Percentiles rank a stretch among this genome's conserved stretches.
Conservation (phyloP, 1,140 invertebrate species). For the Drosophila kohkoa region DNA sequence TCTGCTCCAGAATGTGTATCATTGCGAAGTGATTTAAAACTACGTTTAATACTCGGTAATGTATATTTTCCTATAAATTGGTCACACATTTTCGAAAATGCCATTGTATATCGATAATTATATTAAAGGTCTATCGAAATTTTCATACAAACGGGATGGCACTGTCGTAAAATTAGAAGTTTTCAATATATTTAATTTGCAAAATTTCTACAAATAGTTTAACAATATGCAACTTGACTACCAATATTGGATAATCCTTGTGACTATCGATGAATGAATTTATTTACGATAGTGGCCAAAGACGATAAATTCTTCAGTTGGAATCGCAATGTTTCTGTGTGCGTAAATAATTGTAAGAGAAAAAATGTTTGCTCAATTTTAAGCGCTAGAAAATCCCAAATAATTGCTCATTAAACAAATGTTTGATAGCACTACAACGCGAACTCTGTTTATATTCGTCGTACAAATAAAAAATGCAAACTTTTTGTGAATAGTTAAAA, state of each 20-base stretch:
- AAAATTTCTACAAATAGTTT: background rate
- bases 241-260: background rate
- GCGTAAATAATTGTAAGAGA: constrained; percentile 18
- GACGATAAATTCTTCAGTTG: constrained; percentile 15
- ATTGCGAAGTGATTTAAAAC: too few relatives aligned
- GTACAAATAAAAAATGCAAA: background rate
- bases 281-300: constrained; percentile 1
- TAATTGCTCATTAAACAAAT: background rate
- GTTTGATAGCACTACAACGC: background rate
- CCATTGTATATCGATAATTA: background rate
- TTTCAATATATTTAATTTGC: too few relatives aligned
- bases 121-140: background rate
- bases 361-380: constrained; percentile 17
- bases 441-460: background rate
- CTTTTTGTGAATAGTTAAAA: background rate
- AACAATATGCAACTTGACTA: background rate
- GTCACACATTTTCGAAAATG: too few relatives aligned
- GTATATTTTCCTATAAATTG: too few relatives aligned
- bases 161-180: background rate
- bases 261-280: constrained; percentile 10
- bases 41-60: too few relatives aligned
- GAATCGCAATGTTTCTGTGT: constrained; percentile 20
- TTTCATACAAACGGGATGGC: background rate
- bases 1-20: too few relatives aligned
- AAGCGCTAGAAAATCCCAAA: background rate